These are phyloP conservation scores for Stegana nigrithorax DNA, from an alignment of 2,888 invertebrate species.

Conservation along the genomic window DNA sequence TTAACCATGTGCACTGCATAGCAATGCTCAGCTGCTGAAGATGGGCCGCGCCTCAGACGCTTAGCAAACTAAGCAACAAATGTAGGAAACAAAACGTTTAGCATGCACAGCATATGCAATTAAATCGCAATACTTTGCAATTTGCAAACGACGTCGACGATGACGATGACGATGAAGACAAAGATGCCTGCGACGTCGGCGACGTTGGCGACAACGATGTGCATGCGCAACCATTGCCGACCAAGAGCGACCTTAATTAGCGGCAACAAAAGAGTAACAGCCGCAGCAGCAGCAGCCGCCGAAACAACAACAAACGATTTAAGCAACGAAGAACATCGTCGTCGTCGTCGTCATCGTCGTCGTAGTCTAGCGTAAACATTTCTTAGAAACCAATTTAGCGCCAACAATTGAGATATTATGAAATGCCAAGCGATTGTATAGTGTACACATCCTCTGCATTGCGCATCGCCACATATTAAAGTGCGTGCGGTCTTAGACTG, in stretches of 20 bases:
- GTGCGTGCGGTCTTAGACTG: constrained; percentile 10
- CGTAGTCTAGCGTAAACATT: constrained; percentile 18
- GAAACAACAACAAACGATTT: too few species aligned
- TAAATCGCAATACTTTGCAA: constrained; percentile 43
- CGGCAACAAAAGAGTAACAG: constrained; percentile 33
- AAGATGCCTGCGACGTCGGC: too few species aligned
- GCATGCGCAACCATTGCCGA: constrained; percentile 35
- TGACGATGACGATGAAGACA: constrained; percentile 35
- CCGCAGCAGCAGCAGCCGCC: constrained; percentile 42
- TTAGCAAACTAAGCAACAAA: neutral
- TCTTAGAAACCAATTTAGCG: constrained; percentile 57
- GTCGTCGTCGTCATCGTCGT: neutral
- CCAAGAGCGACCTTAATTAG: constrained; percentile 56
- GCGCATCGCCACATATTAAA: neutral
- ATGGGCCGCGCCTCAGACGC: neutral
- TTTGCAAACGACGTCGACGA: constrained; percentile 50
- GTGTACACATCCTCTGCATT: constrained; percentile 18
- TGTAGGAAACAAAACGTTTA: too few species aligned
- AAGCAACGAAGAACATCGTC: neutral
- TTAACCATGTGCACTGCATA: neutral
- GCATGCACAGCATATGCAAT: constrained; percentile 40
- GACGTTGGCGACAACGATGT: neutral
- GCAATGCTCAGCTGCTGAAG: neutral
- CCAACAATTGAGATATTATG: constrained; percentile 58
- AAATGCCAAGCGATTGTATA: constrained; percentile 37